Percentiles rank a stretch among this genome's conserved stretches.
These are phyloP conservation scores for Oxystoma pomonae DNA, from an alignment of 2,888 invertebrate species.

Conservation along the genomic window DNA sequence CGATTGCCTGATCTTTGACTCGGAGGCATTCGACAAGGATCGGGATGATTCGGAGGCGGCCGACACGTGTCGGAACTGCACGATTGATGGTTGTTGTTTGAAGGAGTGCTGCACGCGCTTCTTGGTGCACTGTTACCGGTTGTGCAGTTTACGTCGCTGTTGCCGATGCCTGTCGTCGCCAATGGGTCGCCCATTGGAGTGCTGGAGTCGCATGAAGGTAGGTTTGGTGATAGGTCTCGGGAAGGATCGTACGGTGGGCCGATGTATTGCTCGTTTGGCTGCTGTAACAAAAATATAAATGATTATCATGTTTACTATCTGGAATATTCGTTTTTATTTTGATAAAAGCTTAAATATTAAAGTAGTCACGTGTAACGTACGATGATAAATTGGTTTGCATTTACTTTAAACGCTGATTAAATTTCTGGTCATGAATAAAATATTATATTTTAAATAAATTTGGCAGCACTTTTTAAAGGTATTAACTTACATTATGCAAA, in stretches of 20 bases:
- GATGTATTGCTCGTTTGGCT: conserved; percentile 62
- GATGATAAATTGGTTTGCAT: too few species aligned
- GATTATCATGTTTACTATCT: too few species aligned
- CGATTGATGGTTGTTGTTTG: conserved; percentile 54
- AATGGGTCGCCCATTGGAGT: conserved; percentile 53
- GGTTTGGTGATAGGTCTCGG: conserved; percentile 69
- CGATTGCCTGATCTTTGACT: conserved; percentile 11
- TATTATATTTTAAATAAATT: too few species aligned
- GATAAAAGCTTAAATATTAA: too few species aligned
- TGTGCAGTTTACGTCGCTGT: conserved; percentile 24
- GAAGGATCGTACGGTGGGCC: conserved; percentile 66
- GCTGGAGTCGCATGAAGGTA: conserved; percentile 56
- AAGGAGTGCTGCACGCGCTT: conserved; percentile 55
- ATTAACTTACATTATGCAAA: too few species aligned
- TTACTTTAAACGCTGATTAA: too few species aligned
- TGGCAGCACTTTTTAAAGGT: too few species aligned
- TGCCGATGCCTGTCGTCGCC: conserved; percentile 45
- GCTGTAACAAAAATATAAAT: conserved; percentile 48
- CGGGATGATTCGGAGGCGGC: conserved; percentile 35
- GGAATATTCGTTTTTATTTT: too few species aligned
- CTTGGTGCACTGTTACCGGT: conserved; percentile 36
- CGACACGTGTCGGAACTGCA: conserved; percentile 46
- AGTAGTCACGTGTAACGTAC: too few species aligned
- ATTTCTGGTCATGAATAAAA: too few species aligned
- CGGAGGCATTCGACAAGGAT: conserved; percentile 33